These are phyloP conservation scores for Stenurella melanura DNA, from an alignment of 2,888 invertebrate genomes.

Conservation along the genomic window DNA sequence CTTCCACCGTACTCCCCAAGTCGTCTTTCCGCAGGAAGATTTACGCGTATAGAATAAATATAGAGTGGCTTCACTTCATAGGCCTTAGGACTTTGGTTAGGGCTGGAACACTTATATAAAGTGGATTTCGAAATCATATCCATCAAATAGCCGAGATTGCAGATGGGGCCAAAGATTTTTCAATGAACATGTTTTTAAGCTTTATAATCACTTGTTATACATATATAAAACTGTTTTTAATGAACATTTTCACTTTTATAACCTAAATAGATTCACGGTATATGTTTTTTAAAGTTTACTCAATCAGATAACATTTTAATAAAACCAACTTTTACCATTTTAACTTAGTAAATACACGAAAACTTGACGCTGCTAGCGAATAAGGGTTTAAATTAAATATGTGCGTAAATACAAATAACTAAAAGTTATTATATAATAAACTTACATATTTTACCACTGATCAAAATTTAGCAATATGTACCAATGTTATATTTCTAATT, in stretches of 20 bases:
- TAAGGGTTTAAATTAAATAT: too few relatives aligned
- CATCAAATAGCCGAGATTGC: slow-evolving; percentile 63
- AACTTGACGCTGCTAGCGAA: too few relatives aligned
- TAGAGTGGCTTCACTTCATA: slow-evolving; percentile 55
- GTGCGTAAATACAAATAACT: too few relatives aligned
- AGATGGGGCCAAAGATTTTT: slow-evolving; percentile 40
- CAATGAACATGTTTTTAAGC: slow-evolving; percentile 17
- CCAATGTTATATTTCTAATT: too few relatives aligned
- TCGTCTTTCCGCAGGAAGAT: slow-evolving; percentile 68
- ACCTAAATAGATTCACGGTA: too few relatives aligned
- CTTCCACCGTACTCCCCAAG: slow-evolving; percentile 51
- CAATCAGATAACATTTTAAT: too few relatives aligned
- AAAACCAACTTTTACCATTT: too few relatives aligned
- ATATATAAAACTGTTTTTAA: not conserved
- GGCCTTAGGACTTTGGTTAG: slow-evolving; percentile 54
- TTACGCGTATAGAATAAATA: slow-evolving; percentile 67
- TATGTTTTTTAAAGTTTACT: too few relatives aligned
- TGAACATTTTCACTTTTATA: not conserved
- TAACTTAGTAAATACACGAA: too few relatives aligned
- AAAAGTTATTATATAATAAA: too few relatives aligned
- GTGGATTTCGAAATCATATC: slow-evolving; percentile 72
- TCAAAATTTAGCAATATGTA: too few relatives aligned
- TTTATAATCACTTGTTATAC: slow-evolving; percentile 3
- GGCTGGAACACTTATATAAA: slow-evolving; percentile 68
- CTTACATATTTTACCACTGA: too few relatives aligned